Base-by-base conservation (phyloP, 2,888 invertebrate genomes). In the Epicampocera succincta region DNA sequence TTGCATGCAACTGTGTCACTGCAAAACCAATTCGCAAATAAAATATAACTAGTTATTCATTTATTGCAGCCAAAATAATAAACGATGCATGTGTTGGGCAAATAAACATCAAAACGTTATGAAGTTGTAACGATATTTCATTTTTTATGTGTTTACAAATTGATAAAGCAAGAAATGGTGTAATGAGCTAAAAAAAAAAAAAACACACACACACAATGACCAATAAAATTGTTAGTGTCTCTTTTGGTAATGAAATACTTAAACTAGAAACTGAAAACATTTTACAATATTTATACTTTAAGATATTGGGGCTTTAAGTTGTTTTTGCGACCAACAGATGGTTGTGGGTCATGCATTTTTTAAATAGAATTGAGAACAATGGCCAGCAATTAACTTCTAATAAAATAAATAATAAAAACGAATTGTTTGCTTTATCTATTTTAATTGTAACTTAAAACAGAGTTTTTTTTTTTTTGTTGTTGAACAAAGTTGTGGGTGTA, bases 31-130 rank as follows among this genome's bases (percentile, higher is more conserved):
- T n/a, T n/a, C n/a, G n/a, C n/a, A n/a, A n/a, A n/a, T n/a, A n/a
- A n/a, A n/a, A 33, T 33, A 52, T 69, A 76, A 69, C 69, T 54
- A 69, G 76, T 61, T 61, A 61, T 54, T 52, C 25, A 38, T 38
- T 56, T 65, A 29, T 12, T 50, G 9, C 42, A 15, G 3, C 13
- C 38, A 56, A 50, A 17, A 52, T 17, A 42, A 17, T 46, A 56
- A 48, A 46, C n/a, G 11, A 19, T 40, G 19, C 11, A 8, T 25
- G 44, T 38, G 29, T 17, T 4, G 3, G 1, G 6, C 21, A 15
- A 38, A 65, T 38, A 3, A 46, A 17, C 52, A 21, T 40, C n/a
- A 11, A 60, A 33, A 44, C 17, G 13, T 15, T 44, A 17, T 42
- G 56, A 50, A 63, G 21, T 54, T 33, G 25, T 48, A 15, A 48